Conservation (phyloP, 2,888 invertebrate genomes). For the Pyrgus malvae region DNA sequence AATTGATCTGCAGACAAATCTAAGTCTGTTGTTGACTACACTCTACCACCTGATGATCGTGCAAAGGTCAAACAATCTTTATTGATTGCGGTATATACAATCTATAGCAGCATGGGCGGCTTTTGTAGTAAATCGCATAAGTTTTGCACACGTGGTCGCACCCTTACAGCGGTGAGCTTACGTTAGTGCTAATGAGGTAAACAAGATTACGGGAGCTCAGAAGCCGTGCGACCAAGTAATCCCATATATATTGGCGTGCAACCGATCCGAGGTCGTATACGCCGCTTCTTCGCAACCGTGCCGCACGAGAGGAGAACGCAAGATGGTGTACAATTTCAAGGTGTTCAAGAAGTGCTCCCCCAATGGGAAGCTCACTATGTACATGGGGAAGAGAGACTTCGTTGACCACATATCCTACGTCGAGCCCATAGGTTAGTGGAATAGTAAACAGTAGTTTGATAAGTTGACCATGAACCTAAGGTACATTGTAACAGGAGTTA, state of each 20-base stretch:
- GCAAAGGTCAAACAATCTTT: neutral
- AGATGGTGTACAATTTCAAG: slow-evolving; percentile 94
- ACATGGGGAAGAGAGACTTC: slow-evolving; percentile 93
- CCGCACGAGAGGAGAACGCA: neutral
- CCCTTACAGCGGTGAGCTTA: slow-evolving; percentile 29
- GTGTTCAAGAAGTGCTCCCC: slow-evolving; percentile 96
- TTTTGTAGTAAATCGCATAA: neutral
- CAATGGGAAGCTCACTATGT: slow-evolving; percentile 92
- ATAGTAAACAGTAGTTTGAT: no score
- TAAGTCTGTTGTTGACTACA: no score
- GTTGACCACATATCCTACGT: slow-evolving; percentile 93
- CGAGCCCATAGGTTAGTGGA: slow-evolving; percentile 89
- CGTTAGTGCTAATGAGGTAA: slow-evolving; percentile 55
- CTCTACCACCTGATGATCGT: neutral
- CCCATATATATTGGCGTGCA: slow-evolving; percentile 55
- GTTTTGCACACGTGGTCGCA: slow-evolving; percentile 9
- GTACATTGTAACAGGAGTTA: no score
- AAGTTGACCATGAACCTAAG: no score
- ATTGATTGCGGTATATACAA: neutral
- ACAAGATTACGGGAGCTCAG: slow-evolving; percentile 57
- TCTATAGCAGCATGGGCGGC: neutral
- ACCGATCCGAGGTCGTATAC: slow-evolving; percentile 2
- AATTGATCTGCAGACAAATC: no score
- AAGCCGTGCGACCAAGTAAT: slow-evolving; percentile 62
- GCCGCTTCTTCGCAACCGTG: slow-evolving; percentile 26